Evolutionary conservation across 1,140 invertebrate species (phyloP), one percentile per base, ranked within the genome.

Genomic region (Magallana gigas): DNA sequence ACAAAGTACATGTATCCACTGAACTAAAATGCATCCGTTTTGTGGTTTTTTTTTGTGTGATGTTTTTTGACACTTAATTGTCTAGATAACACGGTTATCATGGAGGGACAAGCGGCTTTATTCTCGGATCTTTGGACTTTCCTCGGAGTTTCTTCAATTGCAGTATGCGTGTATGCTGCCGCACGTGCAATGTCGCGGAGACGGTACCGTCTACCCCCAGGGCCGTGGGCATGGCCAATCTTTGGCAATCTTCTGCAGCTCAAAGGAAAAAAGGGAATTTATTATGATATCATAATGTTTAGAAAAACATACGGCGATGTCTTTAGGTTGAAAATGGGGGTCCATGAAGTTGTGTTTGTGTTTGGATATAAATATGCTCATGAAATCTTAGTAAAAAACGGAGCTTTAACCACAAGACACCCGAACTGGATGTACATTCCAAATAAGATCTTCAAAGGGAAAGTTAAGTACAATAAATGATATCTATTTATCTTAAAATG

Each of bases 351-450:
- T n/a, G 36, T 83, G 18, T 83, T 83, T 58, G 57, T 83, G 8
- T 57, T 57, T 57, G 81, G 81, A 18, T 56, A 83, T 23, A 7
- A 16, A 5, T 57, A 57, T 57, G 57, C n/a, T 56, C 48, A 57
- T 6, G 81, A 83, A 57, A 18, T 58, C 9, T 57, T 83, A 29
- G 23, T 18, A 18, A 83, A 83, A n/a, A 83, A 83, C 3, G 57
- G 81, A 23, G 18, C 18, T 8, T 18, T 57, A 14, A 16, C 57
- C 5, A 58, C 81, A 0, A 58, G 36, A 16, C 18, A 48, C 1
- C 81, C 81, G 9, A 83, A 83, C 18, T 83, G 81, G 81, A 57
- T 83, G 57, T 83, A 83, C 8, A 57, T 58, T 57, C 56, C 57
- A 18, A 16, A 83, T 18, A 83, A 8, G 36, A 36, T 83, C n/a